These are phyloP conservation scores for Hydropsyche tenuis DNA, from an alignment of 1,140 invertebrate genomes.

Conservation along the genomic window DNA sequence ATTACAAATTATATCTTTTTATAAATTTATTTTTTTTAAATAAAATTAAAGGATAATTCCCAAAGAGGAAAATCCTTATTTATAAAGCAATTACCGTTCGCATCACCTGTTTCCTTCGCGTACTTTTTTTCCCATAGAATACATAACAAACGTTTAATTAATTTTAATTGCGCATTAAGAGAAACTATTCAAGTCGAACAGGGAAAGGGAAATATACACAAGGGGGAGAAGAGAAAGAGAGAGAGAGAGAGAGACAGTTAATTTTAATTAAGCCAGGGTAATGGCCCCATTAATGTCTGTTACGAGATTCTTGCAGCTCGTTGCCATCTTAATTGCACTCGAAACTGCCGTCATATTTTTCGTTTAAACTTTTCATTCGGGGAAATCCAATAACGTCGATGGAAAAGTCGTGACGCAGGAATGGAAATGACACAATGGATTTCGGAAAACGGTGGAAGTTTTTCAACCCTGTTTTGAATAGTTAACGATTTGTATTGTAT, in stretches of 20 bases:
- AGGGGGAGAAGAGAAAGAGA: neutral
- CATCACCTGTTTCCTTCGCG: too few species aligned
- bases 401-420: neutral
- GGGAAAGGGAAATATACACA: neutral
- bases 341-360: slow-evolving; percentile 38
- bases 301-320: slow-evolving; percentile 43
- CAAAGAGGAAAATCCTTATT: too few species aligned
- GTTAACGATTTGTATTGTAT: too few species aligned
- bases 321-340: slow-evolving; percentile 46
- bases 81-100: too few species aligned
- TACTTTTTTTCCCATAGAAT: too few species aligned
- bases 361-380: slow-evolving; percentile 41
- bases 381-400: slow-evolving; percentile 31
- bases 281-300: slow-evolving; percentile 42
- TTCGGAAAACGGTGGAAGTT: neutral
- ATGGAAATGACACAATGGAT: neutral
- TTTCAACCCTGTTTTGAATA: too few species aligned
- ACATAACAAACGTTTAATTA: slow-evolving; percentile 22
- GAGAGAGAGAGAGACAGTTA: slow-evolving; percentile 29
- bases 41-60: too few species aligned
- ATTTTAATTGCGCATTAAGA: slow-evolving; percentile 37
- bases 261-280: slow-evolving; percentile 46
- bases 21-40: too few species aligned
- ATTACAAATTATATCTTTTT: too few species aligned
- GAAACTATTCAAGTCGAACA: neutral